Evolutionary conservation across 2,888 invertebrate genomes (phyloP).

Genomic region (Lasioglossum malachurum): DNA sequence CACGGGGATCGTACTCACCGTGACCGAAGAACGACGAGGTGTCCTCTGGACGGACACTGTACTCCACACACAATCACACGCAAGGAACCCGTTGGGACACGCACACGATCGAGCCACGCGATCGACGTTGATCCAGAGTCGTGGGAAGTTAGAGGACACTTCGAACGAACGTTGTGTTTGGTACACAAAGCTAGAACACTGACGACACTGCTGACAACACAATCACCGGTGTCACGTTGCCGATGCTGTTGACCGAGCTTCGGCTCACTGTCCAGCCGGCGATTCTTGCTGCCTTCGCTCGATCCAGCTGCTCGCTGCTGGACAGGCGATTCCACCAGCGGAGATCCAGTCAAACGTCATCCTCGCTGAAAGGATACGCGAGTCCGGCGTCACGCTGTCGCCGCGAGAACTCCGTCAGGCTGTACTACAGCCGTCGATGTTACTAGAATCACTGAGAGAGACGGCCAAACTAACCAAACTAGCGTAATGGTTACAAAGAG

Average conservation of each 20-base stretch:
- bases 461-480: too few species aligned
- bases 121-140: not conserved
- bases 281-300: slow-evolving; percentile 26
- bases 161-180: not conserved
- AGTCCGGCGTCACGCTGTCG: slow-evolving; percentile 27
- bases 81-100: not conserved
- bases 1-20: slow-evolving; percentile 14
- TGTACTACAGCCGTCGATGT: not conserved
- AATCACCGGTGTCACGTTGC: slow-evolving; percentile 38
- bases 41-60: slow-evolving; percentile 21
- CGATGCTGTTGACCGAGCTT: not conserved
- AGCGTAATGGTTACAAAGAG: too few species aligned
- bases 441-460: not conserved
- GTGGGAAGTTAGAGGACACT: not conserved
- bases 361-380: slow-evolving; percentile 6
- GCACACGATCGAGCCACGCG: slow-evolving; percentile 29
- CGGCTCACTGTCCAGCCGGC: slow-evolving; percentile 17
- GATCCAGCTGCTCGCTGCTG: slow-evolving; percentile 12
- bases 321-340: slow-evolving; percentile 20
- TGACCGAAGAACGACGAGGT: not conserved
- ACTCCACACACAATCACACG: slow-evolving; percentile 26
- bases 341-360: slow-evolving; percentile 42
- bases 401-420: not conserved
- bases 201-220: slow-evolving; percentile 44
- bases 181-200: slow-evolving; percentile 6